Conservation (phyloP, 1,140 invertebrate species). For the Telenomus remus region DNA sequence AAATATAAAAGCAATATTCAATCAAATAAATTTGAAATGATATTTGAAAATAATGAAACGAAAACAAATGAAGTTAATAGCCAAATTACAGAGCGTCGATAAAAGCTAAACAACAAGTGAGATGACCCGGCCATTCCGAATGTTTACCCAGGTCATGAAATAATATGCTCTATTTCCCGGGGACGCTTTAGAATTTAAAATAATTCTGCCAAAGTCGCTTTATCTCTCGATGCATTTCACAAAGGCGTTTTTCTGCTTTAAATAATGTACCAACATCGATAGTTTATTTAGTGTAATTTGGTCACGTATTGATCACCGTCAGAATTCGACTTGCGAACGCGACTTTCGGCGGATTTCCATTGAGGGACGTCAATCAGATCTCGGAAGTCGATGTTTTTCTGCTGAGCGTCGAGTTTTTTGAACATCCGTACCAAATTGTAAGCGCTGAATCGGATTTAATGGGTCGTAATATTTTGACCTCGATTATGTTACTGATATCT, state of each 20-base stretch:
- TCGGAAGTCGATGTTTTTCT: constrained; percentile 1
- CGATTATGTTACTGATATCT: constrained; percentile 19
- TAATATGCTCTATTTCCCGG: constrained; percentile 14
- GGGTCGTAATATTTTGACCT: constrained; percentile 5
- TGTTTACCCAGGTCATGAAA: constrained; percentile 13
- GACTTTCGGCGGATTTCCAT: constrained; percentile 2
- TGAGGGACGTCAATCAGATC: constrained; percentile 1
- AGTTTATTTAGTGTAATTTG: constrained; percentile 9
- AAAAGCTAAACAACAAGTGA: constrained; percentile 16
- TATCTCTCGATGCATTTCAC: neutral
- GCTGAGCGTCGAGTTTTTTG: neutral
- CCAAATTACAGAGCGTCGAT: neutral
- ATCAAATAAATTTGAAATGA: no score
- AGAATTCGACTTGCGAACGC: neutral
- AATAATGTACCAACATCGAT: neutral
- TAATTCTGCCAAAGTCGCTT: constrained; percentile 12
- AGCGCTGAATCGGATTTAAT: neutral
- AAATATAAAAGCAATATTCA: no score
- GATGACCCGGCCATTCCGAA: constrained; percentile 12
- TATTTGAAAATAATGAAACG: no score
- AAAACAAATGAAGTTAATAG: neutral
- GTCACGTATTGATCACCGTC: neutral
- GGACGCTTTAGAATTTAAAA: constrained; percentile 7
- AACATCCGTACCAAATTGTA: neutral
- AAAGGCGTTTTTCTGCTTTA: neutral